Evolutionary conservation across 2,797 vertebrate genomes (phyloP), one percentile per base, ranked within the genome.

Genomic region (Hyperoplus lanceolatus): DNA sequence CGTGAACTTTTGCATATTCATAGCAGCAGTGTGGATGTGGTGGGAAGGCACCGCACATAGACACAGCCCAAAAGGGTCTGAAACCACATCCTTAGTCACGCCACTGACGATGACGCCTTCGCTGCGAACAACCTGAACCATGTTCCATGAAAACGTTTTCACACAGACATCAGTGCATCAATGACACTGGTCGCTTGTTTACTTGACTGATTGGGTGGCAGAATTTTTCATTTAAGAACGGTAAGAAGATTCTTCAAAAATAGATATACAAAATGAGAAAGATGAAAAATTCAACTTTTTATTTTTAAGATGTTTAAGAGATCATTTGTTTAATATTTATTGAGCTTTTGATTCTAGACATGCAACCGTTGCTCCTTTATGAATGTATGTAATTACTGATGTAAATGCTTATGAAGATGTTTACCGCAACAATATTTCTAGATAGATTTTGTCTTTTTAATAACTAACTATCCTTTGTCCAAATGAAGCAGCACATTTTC

Each of bases 81-180:
- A 86, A 84, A 88, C 91, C 91, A 91, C 91, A 84, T 93, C 91
- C 91, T 89, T 55, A 73, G 69, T 81, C 80, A 87, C 66, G 0
- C 69, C 53, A 48, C 64, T 59, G 48, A 68, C 38, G 63, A 39
- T 67, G 87, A 82, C 82, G 79, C 61, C 29, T 58, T 45, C 2
- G 6, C 45, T 39, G 39, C 50, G 18, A 67, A 56, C 42, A 36
- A 50, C 53, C 49, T 39, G 29, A 11, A 46, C 16, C 6, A 36
- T 81, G 77, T 88, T 90, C 87, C 85, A 69, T 59, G 74, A 29
- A 2, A 62, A 21, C 1, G 0, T 8, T 79, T 69, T 75, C 73
- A 64, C 41, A 48, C 55, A 78, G 60, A 21, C 67, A 6, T 54
- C 76, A 49, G 56, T 6, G 16, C 55, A 0, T 56, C 3, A 11